These are phyloP conservation scores for Mugil cephalus DNA, from an alignment of 2,113 vertebrate species.

Conservation along the genomic window DNA sequence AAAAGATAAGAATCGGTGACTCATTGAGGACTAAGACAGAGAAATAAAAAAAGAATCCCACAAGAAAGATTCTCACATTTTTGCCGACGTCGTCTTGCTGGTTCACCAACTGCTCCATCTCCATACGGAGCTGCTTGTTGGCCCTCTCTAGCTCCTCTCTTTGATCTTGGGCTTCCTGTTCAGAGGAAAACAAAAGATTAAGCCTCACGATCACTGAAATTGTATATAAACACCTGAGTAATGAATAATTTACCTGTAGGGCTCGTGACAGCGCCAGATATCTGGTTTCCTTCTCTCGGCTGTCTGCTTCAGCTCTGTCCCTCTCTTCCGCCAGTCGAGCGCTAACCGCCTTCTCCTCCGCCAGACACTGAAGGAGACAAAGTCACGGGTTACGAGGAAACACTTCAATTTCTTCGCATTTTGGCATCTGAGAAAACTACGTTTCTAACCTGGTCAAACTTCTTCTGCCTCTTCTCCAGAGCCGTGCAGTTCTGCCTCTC, in stretches of 20 bases:
- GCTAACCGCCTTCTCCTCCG: conserved; percentile 90
- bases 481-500: conserved; percentile 89
- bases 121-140: conserved; percentile 89
- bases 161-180: conserved; percentile 85
- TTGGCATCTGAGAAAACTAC: not conserved
- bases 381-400: not conserved
- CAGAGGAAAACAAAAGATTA: conserved; percentile 10
- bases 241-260: conserved; percentile 78
- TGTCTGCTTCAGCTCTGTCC: conserved; percentile 90
- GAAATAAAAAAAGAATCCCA: not conserved
- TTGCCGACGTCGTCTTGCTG: conserved; percentile 94
- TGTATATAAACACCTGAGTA: not conserved
- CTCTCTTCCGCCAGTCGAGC: conserved; percentile 88
- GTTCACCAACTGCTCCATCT: conserved; percentile 92
- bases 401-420: not conserved
- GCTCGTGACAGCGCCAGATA: conserved; percentile 85
- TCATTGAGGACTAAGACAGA: conserved; percentile 11
- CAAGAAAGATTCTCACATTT: conserved; percentile 81
- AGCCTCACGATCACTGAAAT: not conserved
- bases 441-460: conserved; percentile 90
- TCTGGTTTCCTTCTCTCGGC: conserved; percentile 90
- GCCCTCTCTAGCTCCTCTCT: conserved; percentile 89
- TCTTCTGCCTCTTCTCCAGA: conserved; percentile 93
- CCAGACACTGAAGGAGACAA: conserved; percentile 84
- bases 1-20: conserved; percentile 2